phyloP scores from a whole-genome alignment of 2,797 vertebrate species.

The Tamandua tetradactyla region DNA sequence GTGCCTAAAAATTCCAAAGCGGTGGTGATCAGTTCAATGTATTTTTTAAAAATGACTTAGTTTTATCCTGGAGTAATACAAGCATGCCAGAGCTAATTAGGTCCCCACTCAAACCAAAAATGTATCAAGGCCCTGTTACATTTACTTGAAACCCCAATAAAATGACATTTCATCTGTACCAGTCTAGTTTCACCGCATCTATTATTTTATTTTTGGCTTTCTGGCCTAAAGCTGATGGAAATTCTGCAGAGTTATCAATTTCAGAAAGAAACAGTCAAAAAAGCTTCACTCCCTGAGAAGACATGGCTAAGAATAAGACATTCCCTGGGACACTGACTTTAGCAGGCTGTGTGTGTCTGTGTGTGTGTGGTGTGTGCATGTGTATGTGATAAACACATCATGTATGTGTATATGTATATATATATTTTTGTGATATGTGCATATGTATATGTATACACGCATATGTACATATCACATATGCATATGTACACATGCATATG shows the following conservation, averaged over 20 bases:
- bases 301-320: neutral
- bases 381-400: too few relatives aligned
- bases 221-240: neutral
- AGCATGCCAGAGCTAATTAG: neutral
- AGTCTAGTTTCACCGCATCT: neutral
- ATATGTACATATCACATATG: too few relatives aligned
- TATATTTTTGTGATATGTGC: too few relatives aligned
- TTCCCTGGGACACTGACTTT: neutral
- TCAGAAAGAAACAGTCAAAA: neutral
- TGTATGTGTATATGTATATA: too few relatives aligned
- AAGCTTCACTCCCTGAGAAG: neutral
- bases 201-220: constrained; percentile 45
- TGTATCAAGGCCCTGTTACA: neutral
- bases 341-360: neutral
- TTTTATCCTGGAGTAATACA: neutral
- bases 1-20: neutral
- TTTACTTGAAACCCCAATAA: neutral
- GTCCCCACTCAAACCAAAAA: neutral
- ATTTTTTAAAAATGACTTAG: neutral
- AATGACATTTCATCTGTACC: neutral
- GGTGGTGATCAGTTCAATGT: neutral
- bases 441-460: too few relatives aligned
- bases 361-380: too few relatives aligned
- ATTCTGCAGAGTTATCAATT: constrained; percentile 13
- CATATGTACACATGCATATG: neutral